A percentile compares a stretch with the other conserved stretches of the same genome.
These are phyloP conservation scores for Camarhynchus parvulus DNA, from an alignment of 2,113 vertebrate genomes.

Conservation along the genomic window DNA sequence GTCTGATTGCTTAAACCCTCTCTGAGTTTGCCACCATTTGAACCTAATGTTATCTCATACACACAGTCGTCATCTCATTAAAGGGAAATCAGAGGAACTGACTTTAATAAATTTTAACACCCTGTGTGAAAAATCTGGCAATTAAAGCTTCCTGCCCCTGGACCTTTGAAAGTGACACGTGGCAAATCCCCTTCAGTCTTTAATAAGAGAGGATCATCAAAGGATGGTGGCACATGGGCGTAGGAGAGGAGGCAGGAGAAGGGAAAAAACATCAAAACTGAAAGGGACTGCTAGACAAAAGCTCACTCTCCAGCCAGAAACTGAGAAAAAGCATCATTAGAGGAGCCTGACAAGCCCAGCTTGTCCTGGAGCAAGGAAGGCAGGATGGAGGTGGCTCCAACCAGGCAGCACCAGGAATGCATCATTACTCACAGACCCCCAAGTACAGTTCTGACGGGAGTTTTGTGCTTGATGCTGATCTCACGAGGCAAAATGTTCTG, in stretches of 20 bases:
- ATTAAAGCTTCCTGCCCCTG: conserved; percentile 79
- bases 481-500: neutral
- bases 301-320: neutral
- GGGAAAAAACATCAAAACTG: neutral
- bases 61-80: conserved; percentile 89
- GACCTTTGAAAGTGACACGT: conserved; percentile 61
- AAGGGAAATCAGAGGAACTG: conserved; percentile 90
- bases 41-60: conserved; percentile 84
- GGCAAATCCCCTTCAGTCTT: conserved; percentile 72
- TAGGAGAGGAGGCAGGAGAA: neutral
- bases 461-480: neutral
- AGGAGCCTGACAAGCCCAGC: neutral
- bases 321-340: neutral
- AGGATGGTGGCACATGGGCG: neutral
- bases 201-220: conserved; percentile 25
- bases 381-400: neutral
- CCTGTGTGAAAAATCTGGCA: conserved; percentile 78
- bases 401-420: neutral
- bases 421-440: neutral
- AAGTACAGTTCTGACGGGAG: neutral
- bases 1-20: conserved; percentile 85
- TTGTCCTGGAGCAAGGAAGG: neutral
- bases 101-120: conserved; percentile 90
- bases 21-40: conserved; percentile 75
- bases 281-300: neutral